phyloP scores from a whole-genome alignment of 1,140 invertebrate genomes.

The Xylocopa sonorina region DNA sequence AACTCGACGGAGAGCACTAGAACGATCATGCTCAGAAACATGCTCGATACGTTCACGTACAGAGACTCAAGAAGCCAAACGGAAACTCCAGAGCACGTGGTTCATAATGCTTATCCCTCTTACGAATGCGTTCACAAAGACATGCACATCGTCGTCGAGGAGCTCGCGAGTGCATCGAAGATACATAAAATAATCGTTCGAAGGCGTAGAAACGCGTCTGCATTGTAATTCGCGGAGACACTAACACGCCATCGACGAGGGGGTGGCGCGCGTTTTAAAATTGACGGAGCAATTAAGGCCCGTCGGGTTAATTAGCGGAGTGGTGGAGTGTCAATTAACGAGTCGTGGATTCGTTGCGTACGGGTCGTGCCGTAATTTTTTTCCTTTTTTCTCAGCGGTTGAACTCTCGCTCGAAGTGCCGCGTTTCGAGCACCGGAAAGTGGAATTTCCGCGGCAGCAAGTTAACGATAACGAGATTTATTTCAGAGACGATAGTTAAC shows the following conservation, averaged over 20 bases:
- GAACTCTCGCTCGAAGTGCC: too few species aligned
- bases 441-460: too few species aligned
- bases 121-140: background rate
- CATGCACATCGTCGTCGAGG: background rate
- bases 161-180: constrained; percentile 3
- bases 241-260: background rate
- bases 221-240: background rate
- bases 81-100: background rate
- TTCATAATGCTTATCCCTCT: background rate
- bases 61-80: background rate
- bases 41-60: background rate
- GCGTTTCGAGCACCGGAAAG: too few species aligned
- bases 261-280: too few species aligned
- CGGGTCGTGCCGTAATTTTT: background rate
- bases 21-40: background rate
- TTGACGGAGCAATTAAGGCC: constrained; percentile 2
- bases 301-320: background rate
- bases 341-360: background rate
- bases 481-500: too few species aligned
- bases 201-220: constrained; percentile 6
- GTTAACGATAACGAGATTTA: too few species aligned
- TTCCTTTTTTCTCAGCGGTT: too few species aligned
- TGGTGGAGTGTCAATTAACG: background rate
- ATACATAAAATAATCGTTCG: background rate
- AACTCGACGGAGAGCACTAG: background rate